phyloP scores from a whole-genome alignment of 30 jellyfish, hydroid and myxozoan species.

The Aurelia coerulea region DNA sequence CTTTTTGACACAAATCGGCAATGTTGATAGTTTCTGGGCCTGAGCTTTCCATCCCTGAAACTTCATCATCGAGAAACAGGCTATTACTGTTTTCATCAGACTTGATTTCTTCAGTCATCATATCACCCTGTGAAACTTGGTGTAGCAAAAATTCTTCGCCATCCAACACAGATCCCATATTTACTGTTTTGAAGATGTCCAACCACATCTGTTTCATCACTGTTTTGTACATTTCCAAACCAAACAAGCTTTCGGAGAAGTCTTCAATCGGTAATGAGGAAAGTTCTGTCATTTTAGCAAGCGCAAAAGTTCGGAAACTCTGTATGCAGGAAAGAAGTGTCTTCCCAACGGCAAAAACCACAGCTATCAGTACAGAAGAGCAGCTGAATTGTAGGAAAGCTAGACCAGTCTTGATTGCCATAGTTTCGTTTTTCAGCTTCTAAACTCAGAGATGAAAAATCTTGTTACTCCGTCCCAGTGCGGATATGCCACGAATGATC shows the following conservation, averaged over 20 bases:
- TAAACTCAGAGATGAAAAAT: no score
- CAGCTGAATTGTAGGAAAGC: background rate
- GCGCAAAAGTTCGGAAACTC: background rate
- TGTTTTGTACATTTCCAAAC: slow-evolving; percentile 59
- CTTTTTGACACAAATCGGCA: slow-evolving; percentile 32
- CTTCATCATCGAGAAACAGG: background rate
- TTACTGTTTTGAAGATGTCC: slow-evolving; percentile 15
- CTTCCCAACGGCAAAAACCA: background rate
- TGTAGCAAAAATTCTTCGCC: background rate
- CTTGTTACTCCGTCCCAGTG: no score
- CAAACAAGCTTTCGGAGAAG: slow-evolving; percentile 47
- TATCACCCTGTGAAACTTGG: background rate
- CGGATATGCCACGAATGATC: no score
- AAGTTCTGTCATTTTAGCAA: slow-evolving; percentile 3
- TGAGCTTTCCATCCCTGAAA: background rate
- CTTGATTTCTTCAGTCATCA: background rate
- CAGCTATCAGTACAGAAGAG: background rate
- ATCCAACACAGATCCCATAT: slow-evolving; percentile 24
- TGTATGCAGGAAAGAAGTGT: background rate
- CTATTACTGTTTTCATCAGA: background rate
- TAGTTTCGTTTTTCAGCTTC: no score
- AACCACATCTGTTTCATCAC: slow-evolving; percentile 30
- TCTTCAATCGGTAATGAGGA: slow-evolving; percentile 28
- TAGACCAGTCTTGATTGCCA: no score
- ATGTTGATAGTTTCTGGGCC: slow-evolving; percentile 2